Base-by-base conservation (phyloP, 2,113 vertebrate genomes). In the Pagrus major region DNA sequence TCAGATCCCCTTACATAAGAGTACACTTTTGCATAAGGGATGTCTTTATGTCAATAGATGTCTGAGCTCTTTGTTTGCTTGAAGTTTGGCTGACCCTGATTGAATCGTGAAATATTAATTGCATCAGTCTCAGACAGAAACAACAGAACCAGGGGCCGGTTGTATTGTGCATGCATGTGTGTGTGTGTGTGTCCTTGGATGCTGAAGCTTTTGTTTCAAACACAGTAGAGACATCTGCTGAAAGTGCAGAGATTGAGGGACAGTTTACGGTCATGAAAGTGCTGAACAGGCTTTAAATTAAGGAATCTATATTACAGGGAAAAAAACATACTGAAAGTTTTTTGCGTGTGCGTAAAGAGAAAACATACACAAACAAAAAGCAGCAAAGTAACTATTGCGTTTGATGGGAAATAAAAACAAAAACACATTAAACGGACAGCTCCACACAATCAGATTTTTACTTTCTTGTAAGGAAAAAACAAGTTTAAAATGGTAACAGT, bases 91-190 rank as follows among this genome's bases (percentile, higher is more conserved):
- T 72, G 76, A 76, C 71, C 85, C 66, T 85, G 86, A 88, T 88
- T 80, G 76, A 78, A 72, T 83, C 78, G 52, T 90, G 56, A 88
- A 86, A 86, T 72, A 86, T 86, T 80, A 37, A 90, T 59, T 37
- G 0, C 33, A 25, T 67, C 52, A 83, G 47, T 80, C 31, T 78
- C 46, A 42, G 66, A 60, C 23, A 49, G 78, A 76, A 76, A 83
- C 65, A 65, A 73, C 49, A 52, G 25, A 69, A 64, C 58, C 29
- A 41, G 31, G 12, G 37, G 21, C 16, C n/a, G 14, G 27, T 56
- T 35, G 31, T 18, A 6, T 27, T 54, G 41, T 63, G 56, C 47
- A 31, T 35, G 33, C 51, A 29, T 66, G 55, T 61, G 52, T 49
- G 51, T 44, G 27, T 72, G 55, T 55, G 42, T 73, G 55, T 46